These are phyloP conservation scores for Palythoa grandiflora DNA, from an alignment of 92 coral and sea anemone species.

Conservation along the genomic window DNA sequence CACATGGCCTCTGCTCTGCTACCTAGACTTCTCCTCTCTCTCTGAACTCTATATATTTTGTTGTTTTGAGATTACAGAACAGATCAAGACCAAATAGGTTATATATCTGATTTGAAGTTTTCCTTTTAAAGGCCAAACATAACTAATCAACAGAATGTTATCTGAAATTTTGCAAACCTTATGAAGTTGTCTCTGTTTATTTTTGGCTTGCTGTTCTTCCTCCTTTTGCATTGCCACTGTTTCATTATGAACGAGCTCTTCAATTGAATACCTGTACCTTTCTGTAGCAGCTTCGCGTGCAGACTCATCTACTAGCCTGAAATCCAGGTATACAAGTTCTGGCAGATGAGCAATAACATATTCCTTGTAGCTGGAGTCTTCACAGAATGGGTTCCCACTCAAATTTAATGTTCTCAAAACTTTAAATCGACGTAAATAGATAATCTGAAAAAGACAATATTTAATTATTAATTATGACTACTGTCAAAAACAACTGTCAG, in stretches of 20 bases:
- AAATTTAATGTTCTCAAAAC: conserved; percentile 83
- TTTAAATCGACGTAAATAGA: conserved; percentile 86
- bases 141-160: background rate
- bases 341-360: conserved; percentile 95
- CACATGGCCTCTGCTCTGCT: too few relatives aligned
- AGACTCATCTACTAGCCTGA: conserved; percentile 89
- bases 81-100: background rate
- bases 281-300: conserved; percentile 96
- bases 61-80: too few relatives aligned
- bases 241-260: conserved; percentile 95
- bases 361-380: conserved; percentile 92
- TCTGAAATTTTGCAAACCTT: conserved; percentile 61
- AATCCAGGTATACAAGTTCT: conserved; percentile 93
- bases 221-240: conserved; percentile 85
- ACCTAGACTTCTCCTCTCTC: too few relatives aligned
- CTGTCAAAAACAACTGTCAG: too few relatives aligned
- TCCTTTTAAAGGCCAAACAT: background rate
- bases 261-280: conserved; percentile 93
- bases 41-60: too few relatives aligned
- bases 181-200: conserved; percentile 79
- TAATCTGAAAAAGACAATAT: conserved; percentile 61
- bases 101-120: background rate
- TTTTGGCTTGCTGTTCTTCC: conserved; percentile 77
- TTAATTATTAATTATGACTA: too few relatives aligned
- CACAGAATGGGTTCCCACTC: conserved; percentile 97